Conservation (phyloP, 2,797 vertebrate species). For the Tamandua tetradactyla region DNA sequence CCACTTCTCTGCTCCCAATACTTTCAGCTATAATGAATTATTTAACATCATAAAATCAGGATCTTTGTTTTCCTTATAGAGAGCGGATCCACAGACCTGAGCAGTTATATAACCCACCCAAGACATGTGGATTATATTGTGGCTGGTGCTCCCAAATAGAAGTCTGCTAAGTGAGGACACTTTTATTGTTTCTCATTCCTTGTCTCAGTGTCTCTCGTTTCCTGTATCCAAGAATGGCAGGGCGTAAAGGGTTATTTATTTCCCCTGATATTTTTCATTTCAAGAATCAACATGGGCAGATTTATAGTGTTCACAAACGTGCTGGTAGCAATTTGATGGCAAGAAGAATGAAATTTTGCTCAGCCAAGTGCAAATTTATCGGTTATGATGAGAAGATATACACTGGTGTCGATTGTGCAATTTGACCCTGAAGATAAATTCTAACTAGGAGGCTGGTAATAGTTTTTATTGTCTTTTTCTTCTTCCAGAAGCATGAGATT, state of each 20-base stretch:
- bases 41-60: conserved; percentile 73
- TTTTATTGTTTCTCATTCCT: conserved; percentile 34
- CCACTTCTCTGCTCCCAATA: conserved; percentile 66
- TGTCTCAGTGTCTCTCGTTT: conserved; percentile 48
- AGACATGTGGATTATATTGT: background rate
- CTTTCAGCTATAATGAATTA: conserved; percentile 70
- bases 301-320: conserved; percentile 68
- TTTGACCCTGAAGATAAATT: conserved; percentile 15
- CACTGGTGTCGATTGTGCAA: background rate
- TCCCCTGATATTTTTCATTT: conserved; percentile 75
- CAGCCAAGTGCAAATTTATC: conserved; percentile 50
- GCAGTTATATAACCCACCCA: conserved; percentile 46
- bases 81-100: conserved; percentile 58
- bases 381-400: background rate
- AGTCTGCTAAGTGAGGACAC: background rate
- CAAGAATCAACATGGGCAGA: conserved; percentile 68
- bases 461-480: conserved; percentile 39
- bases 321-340: conserved; percentile 67
- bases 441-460: background rate
- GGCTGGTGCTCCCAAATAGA: background rate
- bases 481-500: background rate
- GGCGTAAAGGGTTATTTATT: conserved; percentile 70
- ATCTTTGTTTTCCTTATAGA: conserved; percentile 71
- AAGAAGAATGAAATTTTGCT: conserved; percentile 55
- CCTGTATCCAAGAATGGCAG: conserved; percentile 55